phyloP scores from a whole-genome alignment of 2,113 vertebrate species.

The Lampris incognitus region DNA sequence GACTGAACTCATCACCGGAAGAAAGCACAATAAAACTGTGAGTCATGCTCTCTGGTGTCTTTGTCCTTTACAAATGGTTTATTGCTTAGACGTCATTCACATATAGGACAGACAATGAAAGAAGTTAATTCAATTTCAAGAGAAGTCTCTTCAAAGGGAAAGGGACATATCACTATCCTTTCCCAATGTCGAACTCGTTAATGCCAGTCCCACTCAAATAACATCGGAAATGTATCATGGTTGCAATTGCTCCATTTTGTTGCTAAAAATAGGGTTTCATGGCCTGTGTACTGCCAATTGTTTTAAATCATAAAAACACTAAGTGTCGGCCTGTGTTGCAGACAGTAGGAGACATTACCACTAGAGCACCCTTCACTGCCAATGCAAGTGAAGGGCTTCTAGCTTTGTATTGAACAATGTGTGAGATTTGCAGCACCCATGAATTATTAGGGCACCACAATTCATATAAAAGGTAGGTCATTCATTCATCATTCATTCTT shows the following conservation, averaged over 20 bases:
- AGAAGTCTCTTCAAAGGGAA: conserved; percentile 6
- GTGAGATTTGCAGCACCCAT: not conserved
- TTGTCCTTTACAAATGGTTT: conserved; percentile 40
- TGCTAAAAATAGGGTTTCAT: not conserved
- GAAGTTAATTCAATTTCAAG: conserved; percentile 41
- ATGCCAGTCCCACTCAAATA: too few species aligned
- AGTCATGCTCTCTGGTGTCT: conserved; percentile 12
- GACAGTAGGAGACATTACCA: not conserved
- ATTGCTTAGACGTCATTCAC: conserved; percentile 48
- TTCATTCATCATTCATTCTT: not conserved
- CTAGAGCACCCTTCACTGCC: too few species aligned
- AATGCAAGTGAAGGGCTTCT: not conserved
- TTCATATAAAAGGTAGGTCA: not conserved
- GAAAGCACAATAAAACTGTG: conserved; percentile 61
- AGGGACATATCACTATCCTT: not conserved
- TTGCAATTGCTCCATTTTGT: not conserved
- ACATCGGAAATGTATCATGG: too few species aligned
- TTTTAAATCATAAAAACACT: not conserved
- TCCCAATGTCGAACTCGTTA: not conserved
- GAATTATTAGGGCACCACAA: not conserved
- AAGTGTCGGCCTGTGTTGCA: not conserved
- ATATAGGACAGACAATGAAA: conserved; percentile 31
- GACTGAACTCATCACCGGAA: conserved; percentile 55
- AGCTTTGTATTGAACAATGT: too few species aligned
- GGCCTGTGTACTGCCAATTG: not conserved